These are phyloP conservation scores for Amphiprion ocellaris DNA, from an alignment of 2,113 vertebrate species.

Conservation along the genomic window DNA sequence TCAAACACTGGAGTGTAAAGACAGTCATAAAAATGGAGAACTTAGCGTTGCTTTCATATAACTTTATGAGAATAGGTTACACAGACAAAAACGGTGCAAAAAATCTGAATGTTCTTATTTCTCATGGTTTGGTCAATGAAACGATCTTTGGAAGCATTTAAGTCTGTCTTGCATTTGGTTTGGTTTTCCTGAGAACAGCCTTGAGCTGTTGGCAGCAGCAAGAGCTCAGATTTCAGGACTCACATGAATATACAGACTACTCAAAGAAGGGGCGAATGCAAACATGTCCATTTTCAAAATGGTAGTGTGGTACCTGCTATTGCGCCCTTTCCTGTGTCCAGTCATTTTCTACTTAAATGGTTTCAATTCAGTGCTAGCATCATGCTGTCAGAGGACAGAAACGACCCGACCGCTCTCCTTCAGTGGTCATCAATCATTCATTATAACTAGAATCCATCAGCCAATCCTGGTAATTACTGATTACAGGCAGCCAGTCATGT, in stretches of 20 bases:
- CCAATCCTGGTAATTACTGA: constrained; percentile 85
- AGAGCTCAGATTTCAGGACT: constrained; percentile 58
- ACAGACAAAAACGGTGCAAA: constrained; percentile 33
- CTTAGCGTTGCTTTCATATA: constrained; percentile 17
- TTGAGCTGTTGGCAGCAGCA: constrained; percentile 14
- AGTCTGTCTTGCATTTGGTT: constrained; percentile 33
- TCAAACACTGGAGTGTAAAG: not conserved
- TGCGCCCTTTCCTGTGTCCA: constrained; percentile 58
- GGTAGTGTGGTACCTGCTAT: constrained; percentile 61
- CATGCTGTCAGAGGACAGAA: constrained; percentile 74
- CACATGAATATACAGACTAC: constrained; percentile 52
- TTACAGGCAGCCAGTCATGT: constrained; percentile 77
- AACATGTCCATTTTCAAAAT: constrained; percentile 66
- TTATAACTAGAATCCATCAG: constrained; percentile 81
- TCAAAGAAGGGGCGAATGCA: constrained; percentile 56
- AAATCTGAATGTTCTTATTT: constrained; percentile 20
- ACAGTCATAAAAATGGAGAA: not conserved
- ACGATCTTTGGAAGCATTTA: constrained; percentile 36
- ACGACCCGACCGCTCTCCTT: constrained; percentile 64
- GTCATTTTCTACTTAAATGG: constrained; percentile 84
- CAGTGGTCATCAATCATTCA: constrained; percentile 83
- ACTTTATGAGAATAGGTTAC: not conserved
- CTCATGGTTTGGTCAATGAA: constrained; percentile 28
- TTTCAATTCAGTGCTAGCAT: constrained; percentile 80
- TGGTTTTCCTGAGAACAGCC: constrained; percentile 45